These are phyloP conservation scores for Schmidtea mediterranea DNA, from an alignment of 1,140 invertebrate genomes.

Conservation along the genomic window DNA sequence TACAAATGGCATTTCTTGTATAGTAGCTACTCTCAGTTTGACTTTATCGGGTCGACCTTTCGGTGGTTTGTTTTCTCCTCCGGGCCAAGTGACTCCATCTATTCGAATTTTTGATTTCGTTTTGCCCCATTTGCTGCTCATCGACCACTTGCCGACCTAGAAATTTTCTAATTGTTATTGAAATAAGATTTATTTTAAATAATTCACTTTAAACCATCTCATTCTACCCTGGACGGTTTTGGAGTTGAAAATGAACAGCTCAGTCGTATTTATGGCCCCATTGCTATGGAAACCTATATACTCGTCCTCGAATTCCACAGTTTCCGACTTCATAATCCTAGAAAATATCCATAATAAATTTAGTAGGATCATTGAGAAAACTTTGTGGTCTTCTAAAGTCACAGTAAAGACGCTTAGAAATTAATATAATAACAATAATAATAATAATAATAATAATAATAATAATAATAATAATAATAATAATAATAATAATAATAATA, in stretches of 20 bases:
- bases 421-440: too few relatives aligned
- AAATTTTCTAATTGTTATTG: not conserved
- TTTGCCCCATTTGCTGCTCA: not conserved
- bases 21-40: conserved; percentile 70
- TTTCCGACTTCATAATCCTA: too few relatives aligned
- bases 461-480: too few relatives aligned
- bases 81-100: conserved; percentile 92
- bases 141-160: not conserved
- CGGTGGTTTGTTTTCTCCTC: conserved; percentile 66
- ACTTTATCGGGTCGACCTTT: conserved; percentile 86
- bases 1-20: conserved; percentile 83
- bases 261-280: not conserved
- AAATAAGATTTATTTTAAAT: too few relatives aligned
- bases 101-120: conserved; percentile 41
- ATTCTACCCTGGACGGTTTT: not conserved
- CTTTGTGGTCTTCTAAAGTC: too few relatives aligned
- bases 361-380: too few relatives aligned
- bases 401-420: too few relatives aligned
- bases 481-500: too few relatives aligned
- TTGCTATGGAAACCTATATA: not conserved
- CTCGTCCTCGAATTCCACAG: not conserved
- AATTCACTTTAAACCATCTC: not conserved
- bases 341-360: too few relatives aligned
- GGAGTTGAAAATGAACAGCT: not conserved
- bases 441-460: too few relatives aligned